phyloP scores from a whole-genome alignment of 2,797 vertebrate species.

The Aeoliscus strigatus region DNA sequence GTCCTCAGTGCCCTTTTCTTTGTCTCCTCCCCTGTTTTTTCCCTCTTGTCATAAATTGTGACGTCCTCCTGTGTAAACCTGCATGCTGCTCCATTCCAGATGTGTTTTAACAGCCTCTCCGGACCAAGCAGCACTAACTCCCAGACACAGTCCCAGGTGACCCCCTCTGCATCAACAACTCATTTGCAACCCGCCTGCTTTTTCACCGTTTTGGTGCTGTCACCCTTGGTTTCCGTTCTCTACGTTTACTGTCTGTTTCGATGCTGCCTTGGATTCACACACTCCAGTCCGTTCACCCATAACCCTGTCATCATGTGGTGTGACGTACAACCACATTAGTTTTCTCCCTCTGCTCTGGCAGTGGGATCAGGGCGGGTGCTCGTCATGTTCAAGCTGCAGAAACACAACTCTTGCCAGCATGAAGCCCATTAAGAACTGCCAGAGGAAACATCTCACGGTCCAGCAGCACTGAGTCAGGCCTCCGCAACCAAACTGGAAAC shows the following conservation, averaged over 20 bases:
- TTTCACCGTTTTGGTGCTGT: too few species aligned
- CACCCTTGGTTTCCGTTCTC: too few species aligned
- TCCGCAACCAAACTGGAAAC: constrained; percentile 30
- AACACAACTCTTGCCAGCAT: constrained; percentile 30
- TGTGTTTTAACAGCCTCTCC: constrained; percentile 60
- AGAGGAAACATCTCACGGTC: constrained; percentile 50
- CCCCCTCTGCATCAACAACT: constrained; percentile 19
- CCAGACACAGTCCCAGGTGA: constrained; percentile 8
- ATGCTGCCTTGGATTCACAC: too few species aligned
- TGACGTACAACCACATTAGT: constrained; percentile 54
- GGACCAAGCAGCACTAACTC: constrained; percentile 31
- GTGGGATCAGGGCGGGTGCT: constrained; percentile 41
- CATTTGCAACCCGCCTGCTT: too few species aligned
- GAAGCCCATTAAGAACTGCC: constrained; percentile 39
- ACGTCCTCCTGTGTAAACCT: constrained; percentile 38
- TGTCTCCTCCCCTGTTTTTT: constrained; percentile 27
- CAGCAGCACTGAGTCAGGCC: constrained; percentile 21
- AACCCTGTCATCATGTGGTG: constrained; percentile 48
- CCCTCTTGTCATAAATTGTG: constrained; percentile 56
- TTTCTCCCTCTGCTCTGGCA: constrained; percentile 28
- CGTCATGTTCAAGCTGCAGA: constrained; percentile 39
- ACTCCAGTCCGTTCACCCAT: too few species aligned
- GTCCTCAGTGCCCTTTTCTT: constrained; percentile 6
- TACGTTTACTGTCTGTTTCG: too few species aligned
- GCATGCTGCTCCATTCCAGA: constrained; percentile 58